Base-by-base conservation (phyloP, 1,140 invertebrate genomes). In the Ceratoteleas bidentatus region DNA sequence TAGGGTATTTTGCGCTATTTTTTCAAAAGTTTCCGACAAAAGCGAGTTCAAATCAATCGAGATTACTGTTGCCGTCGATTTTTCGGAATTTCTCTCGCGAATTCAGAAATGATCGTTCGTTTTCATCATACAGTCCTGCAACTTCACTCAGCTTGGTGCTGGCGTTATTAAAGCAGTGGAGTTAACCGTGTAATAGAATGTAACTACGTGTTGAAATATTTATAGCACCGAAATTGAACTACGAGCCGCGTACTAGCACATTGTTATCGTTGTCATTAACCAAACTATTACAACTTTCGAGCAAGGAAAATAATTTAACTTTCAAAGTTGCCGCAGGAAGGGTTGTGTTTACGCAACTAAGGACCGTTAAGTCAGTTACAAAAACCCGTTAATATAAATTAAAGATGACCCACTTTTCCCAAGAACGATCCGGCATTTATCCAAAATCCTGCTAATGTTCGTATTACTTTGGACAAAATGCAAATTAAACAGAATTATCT, bases 231-330 rank as follows among this genome's bases (percentile, higher is more conserved):
- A 54, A 65, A 65, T 65, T 65, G 11, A 43, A 65, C 54, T 40
- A 40, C 16, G 54, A 53, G 62, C 53, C 36, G 16, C 36, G 32
- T 43, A 53, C 62, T 53, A 65, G 11, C 8, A 15, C 40, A 53
- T 43, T 43, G 50, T 40, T 54, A 33, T 53, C 10, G 38, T 34
- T 34, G 14, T 15, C 33, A 33, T 53, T 62, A 43, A 43, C 15
- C 40, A 53, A 64, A 43, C 49, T 50, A n/a, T 65, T 65, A 16
- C 40, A 53, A 65, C 49, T 64, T 53, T 52, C 32, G 38, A 6
- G 34, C 49, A 54, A 33, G 13, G 40, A 32, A 65, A 65, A 65
- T 54, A 50, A 65, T 65, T 65, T 43, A 53, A 65, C 50, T 54
- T 54, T 24, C 9, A 3, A 65, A 65, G 8, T 54, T 34, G 40